Evolutionary conservation across 2,888 invertebrate species (phyloP), one percentile per base, ranked within the genome.

Genomic region (Athalia circularis): DNA sequence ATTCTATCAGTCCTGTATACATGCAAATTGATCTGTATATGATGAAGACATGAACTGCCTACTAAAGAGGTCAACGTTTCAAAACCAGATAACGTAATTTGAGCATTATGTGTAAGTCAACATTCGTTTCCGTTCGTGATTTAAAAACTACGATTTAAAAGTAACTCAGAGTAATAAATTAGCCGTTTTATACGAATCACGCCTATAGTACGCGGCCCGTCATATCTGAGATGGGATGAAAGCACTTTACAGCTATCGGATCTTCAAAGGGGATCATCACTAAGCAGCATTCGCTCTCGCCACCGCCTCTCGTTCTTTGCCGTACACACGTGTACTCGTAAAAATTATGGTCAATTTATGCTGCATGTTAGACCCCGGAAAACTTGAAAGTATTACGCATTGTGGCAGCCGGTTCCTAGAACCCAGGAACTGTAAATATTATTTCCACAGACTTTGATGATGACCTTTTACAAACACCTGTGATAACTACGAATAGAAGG

Each of bases 241-340:
- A 59, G 47, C 68, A 77, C 77, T 77, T 29, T 29, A 59, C 57
- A 67, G 59, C 15, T 77, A 77, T 77, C 77, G 61, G 59, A 77
- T 77, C 77, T 59, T 77, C 77, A 77, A 77, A 77, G 77, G 15
- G 59, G 43, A 48, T 45, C 15, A 68, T 59, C 77, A n/a, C 48
- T 68, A 45, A 68, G n/a, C 48, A 70, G 48, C 29, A 70, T 29
- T 70, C 70, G 4, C n/a, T 7, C 54, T 7, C 54, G 54, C n/a
- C 11, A 9, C n/a, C 54, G 54, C 54, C 7, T 11, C 54, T n/a
- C 54, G 54, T 54, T 11, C 9, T 54, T 8, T 54, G 54, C 5
- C 11, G 13, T 45, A 5, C 11, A 45, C 29, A 57, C 29, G 29
- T 29, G 29, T 29, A 29, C 29, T 29, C 29, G 29, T 29, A 29